These are phyloP conservation scores for Coremacera marginata DNA, from an alignment of 2,888 invertebrate species.

Conservation along the genomic window DNA sequence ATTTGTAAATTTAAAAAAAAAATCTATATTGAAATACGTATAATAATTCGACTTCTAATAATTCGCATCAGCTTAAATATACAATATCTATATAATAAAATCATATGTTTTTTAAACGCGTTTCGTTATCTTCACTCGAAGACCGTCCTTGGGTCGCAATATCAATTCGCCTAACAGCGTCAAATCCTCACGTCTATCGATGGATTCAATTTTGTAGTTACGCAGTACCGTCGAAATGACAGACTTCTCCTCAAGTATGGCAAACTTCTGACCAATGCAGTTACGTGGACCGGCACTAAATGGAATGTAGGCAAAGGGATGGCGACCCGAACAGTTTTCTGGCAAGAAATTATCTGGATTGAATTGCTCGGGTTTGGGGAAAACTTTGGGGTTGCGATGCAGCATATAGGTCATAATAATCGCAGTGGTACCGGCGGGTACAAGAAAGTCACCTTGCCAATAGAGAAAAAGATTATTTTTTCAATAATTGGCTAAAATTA, in stretches of 20 bases:
- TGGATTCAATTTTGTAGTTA: conserved; percentile 72
- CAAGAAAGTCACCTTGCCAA: conserved; percentile 60
- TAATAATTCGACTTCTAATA: too few species aligned
- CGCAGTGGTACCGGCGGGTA: conserved; percentile 71
- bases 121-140: conserved; percentile 70
- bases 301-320: conserved; percentile 78
- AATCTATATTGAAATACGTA: too few species aligned
- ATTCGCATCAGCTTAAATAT: too few species aligned
- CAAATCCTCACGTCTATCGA: conserved; percentile 73
- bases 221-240: conserved; percentile 73
- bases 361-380: conserved; percentile 77
- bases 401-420: conserved; percentile 76
- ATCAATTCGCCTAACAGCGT: conserved; percentile 74
- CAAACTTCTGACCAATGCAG: conserved; percentile 73
- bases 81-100: background rate
- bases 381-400: conserved; percentile 76
- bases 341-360: conserved; percentile 80
- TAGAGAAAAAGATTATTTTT: background rate
- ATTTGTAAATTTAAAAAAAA: too few species aligned
- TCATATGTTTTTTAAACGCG: conserved; percentile 52
- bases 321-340: conserved; percentile 73
- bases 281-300: conserved; percentile 79
- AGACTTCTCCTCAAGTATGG: conserved; percentile 73
- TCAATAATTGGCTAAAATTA: background rate
- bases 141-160: conserved; percentile 73